Percentiles rank a stretch among this genome's conserved stretches.
phyloP scores from a whole-genome alignment of 2,888 invertebrate genomes.

The Hanleya hanleyi region DNA sequence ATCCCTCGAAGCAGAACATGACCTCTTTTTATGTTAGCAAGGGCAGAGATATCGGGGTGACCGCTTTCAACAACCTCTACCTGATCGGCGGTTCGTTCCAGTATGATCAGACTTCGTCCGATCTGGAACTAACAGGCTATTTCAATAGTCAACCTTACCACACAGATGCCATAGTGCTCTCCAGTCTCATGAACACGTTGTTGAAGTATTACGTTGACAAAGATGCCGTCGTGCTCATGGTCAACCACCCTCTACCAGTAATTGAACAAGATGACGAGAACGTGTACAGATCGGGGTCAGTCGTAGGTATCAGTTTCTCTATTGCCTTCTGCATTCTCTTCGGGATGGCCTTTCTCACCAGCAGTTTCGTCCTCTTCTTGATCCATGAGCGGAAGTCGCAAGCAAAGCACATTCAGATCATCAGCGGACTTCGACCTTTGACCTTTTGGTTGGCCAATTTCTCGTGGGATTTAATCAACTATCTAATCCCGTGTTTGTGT shows the following conservation, averaged over 20 bases:
- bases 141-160: constrained; percentile 88
- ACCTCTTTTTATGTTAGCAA: constrained; percentile 29
- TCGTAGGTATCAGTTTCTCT: constrained; percentile 47
- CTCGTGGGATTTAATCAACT: constrained; percentile 81
- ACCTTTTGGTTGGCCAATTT: constrained; percentile 82
- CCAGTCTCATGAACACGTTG: constrained; percentile 63
- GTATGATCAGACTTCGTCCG: constrained; percentile 10
- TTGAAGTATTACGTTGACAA: constrained; percentile 36
- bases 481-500: constrained; percentile 77
- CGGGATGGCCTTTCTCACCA: constrained; percentile 68
- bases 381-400: constrained; percentile 62
- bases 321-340: constrained; percentile 57
- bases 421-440: constrained; percentile 52
- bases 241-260: constrained; percentile 47
- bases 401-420: constrained; percentile 66
- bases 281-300: constrained; percentile 31
- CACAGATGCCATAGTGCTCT: constrained; percentile 81
- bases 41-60: constrained; percentile 57
- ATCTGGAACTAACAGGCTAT: constrained; percentile 75
- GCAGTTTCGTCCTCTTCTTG: constrained; percentile 64
- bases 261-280: constrained; percentile 35
- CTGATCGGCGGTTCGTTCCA: constrained; percentile 65
- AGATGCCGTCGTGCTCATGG: constrained; percentile 12
- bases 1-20: too few species aligned
- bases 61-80: constrained; percentile 66